Base-by-base conservation (phyloP, 2,113 vertebrate genomes). In the Calypte anna region DNA sequence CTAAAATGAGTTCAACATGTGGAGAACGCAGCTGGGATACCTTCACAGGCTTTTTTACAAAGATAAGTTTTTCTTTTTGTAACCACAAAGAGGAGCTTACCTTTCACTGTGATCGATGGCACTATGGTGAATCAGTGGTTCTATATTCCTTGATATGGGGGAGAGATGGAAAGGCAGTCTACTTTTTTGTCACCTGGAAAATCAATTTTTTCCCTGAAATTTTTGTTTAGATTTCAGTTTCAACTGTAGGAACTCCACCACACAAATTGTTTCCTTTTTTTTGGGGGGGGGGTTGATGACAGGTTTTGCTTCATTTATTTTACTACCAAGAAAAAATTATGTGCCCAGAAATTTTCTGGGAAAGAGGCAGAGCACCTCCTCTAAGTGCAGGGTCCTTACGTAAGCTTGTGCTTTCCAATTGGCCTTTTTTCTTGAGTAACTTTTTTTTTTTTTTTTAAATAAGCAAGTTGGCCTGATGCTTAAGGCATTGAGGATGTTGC, bases 321-420 rank as follows among this genome's bases (percentile, higher is more conserved):
- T 82, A 38, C 25, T 31, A 55, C 11, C 5, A 17, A 67, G 53
- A 83, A 55, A 36, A 82, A 85, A 67, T 10, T 28, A 3, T 23
- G 30, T 3, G 0, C 62, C 21, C 19, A 50, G 50, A 84, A 48
- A 20, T 72, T 46, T 88, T 84, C 43, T 30, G 64, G 36, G 38
- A 83, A 74, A 70, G 38, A 30, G 44, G 57, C 79, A 59, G 38
- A 80, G 4, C 24, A 54, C 43, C 68, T 67, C 36, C 54, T 88
- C 64, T 57, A 86, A 72, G 61, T 53, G 8, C 20, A 36, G 43
- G 15, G 15, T 68, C 54, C 40, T 94, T 84, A 85, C 0, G 1
- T 79, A 96, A 96, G 81, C 58, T 85, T 53, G 36, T 48, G 38
- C 31, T 48, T 82, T 88, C 48, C 68, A 54, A 51, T 62, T 3